These are phyloP conservation scores for Cydia fagiglandana DNA, from an alignment of 1,140 invertebrate genomes.

Conservation along the genomic window DNA sequence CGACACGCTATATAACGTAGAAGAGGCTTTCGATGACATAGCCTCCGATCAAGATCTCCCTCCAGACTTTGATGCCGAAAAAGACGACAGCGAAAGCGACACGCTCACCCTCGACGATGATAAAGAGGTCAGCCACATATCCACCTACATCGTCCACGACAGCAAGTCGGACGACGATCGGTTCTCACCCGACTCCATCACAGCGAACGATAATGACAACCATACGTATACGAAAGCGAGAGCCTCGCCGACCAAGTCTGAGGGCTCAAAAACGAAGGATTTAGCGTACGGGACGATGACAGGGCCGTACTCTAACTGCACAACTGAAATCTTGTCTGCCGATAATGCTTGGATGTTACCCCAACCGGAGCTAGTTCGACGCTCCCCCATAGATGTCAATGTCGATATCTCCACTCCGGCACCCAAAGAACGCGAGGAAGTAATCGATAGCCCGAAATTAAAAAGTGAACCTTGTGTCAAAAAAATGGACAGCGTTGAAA, in stretches of 20 bases:
- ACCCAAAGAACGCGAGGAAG: constrained; percentile 43
- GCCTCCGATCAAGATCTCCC: constrained; percentile 66
- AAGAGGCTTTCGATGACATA: constrained; percentile 79
- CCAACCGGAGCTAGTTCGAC: constrained; percentile 64
- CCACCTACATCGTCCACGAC: constrained; percentile 71
- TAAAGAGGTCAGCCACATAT: constrained; percentile 65
- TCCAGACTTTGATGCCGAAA: constrained; percentile 49
- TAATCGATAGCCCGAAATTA: constrained; percentile 48
- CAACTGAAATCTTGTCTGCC: constrained; percentile 59
- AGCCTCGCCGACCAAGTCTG: constrained; percentile 61
- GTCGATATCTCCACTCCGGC: constrained; percentile 50
- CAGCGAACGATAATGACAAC: constrained; percentile 57
- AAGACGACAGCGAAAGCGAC: constrained; percentile 65
- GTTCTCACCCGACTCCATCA: constrained; percentile 70
- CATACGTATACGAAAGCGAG: constrained; percentile 69
- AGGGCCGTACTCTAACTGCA: constrained; percentile 67
- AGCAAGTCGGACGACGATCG: constrained; percentile 69
- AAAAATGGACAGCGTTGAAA: constrained; percentile 71
- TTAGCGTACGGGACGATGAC: constrained; percentile 71
- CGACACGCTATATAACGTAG: constrained; percentile 81
- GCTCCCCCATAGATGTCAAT: constrained; percentile 53
- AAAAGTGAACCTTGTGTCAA: constrained; percentile 49
- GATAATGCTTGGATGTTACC: constrained; percentile 64
- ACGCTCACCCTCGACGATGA: constrained; percentile 69
- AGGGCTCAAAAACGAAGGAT: constrained; percentile 65